A percentile compares a stretch with the other conserved stretches of the same genome.
phyloP scores from a whole-genome alignment of 2,113 vertebrate genomes.

The Ceuthmochares aereus region DNA sequence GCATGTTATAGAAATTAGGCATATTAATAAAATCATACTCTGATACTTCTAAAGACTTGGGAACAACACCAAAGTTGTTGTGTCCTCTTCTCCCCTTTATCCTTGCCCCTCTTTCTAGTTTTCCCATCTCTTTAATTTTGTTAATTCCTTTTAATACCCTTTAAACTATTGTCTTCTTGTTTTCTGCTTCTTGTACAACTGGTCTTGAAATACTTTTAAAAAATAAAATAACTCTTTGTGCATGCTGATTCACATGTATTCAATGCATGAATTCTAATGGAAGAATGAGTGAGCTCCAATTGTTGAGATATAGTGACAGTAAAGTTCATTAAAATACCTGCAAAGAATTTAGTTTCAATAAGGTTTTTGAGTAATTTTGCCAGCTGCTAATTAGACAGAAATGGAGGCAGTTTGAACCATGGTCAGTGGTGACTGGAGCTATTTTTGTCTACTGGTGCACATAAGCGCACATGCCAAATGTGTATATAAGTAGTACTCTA shows the following conservation, averaged over 20 bases:
- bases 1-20: background rate
- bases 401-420: background rate
- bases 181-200: background rate
- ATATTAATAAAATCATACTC: background rate
- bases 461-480: background rate
- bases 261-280: background rate
- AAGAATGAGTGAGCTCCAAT: background rate
- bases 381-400: background rate
- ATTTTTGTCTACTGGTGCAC: background rate
- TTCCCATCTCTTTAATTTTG: background rate
- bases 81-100: background rate
- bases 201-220: background rate
- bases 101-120: background rate
- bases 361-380: background rate
- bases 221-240: background rate
- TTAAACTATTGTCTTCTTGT: background rate
- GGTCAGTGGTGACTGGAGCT: background rate
- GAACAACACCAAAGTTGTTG: background rate
- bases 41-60: background rate
- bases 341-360: background rate
- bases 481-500: background rate
- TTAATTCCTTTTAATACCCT: background rate
- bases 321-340: background rate
- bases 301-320: background rate
- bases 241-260: background rate